Evolutionary conservation across 2,888 invertebrate genomes (phyloP).

Genomic region (Trachelus troglodyta): DNA sequence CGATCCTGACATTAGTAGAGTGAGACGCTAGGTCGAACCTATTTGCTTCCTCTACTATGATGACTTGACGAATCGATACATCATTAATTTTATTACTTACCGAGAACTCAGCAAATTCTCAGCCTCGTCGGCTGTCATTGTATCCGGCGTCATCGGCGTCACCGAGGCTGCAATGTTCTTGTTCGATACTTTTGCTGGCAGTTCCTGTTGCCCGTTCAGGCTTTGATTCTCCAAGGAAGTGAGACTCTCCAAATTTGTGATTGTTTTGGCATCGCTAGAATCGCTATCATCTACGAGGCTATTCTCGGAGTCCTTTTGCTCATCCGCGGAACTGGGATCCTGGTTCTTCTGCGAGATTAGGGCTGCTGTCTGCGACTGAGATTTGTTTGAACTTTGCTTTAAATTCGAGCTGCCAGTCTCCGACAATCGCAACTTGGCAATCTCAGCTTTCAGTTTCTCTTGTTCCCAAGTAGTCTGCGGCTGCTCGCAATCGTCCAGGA

Average conservation of each 20-base stretch:
- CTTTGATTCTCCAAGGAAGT: slow-evolving; percentile 34
- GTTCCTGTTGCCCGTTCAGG: slow-evolving; percentile 42
- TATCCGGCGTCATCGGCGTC: slow-evolving; percentile 65
- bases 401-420: slow-evolving; percentile 41
- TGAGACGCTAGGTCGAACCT: neutral
- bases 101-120: slow-evolving; percentile 88
- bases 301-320: slow-evolving; percentile 37
- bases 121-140: slow-evolving; percentile 90
- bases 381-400: slow-evolving; percentile 31
- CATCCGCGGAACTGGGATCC: slow-evolving; percentile 19
- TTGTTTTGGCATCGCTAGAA: slow-evolving; percentile 53
- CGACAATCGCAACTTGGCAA: slow-evolving; percentile 51
- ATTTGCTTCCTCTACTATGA: neutral
- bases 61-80: too few relatives aligned
- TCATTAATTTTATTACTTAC: slow-evolving; percentile 67
- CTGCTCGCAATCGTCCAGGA: slow-evolving; percentile 29
- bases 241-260: slow-evolving; percentile 47
- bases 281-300: slow-evolving; percentile 52
- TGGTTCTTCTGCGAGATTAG: slow-evolving; percentile 30
- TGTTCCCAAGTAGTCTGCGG: slow-evolving; percentile 60
- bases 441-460: slow-evolving; percentile 59
- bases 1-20: neutral
- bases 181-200: slow-evolving; percentile 26
- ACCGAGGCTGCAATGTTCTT: slow-evolving; percentile 28
- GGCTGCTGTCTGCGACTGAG: slow-evolving; percentile 26